phyloP scores from a whole-genome alignment of 2,888 invertebrate species.

The Monochamus alternatus region DNA sequence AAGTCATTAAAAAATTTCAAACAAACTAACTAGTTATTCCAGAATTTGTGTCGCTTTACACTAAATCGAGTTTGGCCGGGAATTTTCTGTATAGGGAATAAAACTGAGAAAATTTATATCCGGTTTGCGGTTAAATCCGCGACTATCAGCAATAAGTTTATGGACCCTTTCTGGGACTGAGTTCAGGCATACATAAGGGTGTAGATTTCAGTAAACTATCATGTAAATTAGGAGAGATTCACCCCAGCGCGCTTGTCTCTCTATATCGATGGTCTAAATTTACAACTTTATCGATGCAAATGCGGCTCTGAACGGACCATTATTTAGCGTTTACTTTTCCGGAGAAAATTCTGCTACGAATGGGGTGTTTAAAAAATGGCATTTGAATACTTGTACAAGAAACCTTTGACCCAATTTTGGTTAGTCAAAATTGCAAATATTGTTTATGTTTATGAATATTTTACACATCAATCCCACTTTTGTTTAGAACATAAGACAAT shows the following conservation, averaged over 20 bases:
- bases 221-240: constrained; percentile 58
- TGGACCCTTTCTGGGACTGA: constrained; percentile 49
- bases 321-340: constrained; percentile 33
- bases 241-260: constrained; percentile 52
- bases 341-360: constrained; percentile 4
- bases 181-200: constrained; percentile 50
- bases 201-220: constrained; percentile 58
- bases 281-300: constrained; percentile 40
- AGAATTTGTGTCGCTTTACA: constrained; percentile 23
- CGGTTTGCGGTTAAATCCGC: constrained; percentile 48
- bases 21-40: constrained; percentile 35
- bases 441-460: no score
- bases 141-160: constrained; percentile 56
- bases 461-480: no score
- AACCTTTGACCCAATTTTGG: neutral
- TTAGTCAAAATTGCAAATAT: no score
- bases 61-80: constrained; percentile 34
- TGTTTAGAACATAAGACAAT: no score
- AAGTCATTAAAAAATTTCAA: constrained; percentile 29
- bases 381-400: neutral
- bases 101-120: constrained; percentile 46
- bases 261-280: constrained; percentile 50
- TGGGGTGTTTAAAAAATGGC: neutral
- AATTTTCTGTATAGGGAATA: constrained; percentile 28
- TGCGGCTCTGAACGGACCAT: constrained; percentile 22